phyloP scores from a whole-genome alignment of 1,140 invertebrate genomes.

The Globodera rostochiensis region DNA sequence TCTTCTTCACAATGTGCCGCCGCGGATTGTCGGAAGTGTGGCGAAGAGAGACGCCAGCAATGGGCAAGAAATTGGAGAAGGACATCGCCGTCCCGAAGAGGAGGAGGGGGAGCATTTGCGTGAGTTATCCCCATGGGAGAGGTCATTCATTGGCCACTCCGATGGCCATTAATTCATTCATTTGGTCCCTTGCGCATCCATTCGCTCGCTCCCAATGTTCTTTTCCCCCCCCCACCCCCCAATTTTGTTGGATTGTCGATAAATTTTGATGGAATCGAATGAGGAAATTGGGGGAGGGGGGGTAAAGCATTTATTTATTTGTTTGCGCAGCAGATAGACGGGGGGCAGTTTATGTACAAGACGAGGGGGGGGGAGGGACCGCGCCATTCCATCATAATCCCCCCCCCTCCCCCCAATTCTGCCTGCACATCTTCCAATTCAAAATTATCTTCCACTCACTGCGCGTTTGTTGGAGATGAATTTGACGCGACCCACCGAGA shows the following conservation, averaged over 20 bases:
- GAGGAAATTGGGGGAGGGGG: neutral
- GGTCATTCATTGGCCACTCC: too few species aligned
- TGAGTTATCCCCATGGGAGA: too few species aligned
- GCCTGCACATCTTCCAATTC: neutral
- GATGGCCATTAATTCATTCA: too few species aligned
- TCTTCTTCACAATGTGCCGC: neutral
- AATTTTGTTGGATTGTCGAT: neutral
- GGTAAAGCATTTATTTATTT: neutral
- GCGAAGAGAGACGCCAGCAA: neutral
- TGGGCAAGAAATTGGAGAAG: neutral
- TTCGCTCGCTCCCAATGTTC: too few species aligned
- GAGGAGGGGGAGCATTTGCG: neutral
- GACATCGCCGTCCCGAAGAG: neutral
- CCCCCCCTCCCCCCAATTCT: neutral
- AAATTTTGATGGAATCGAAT: neutral
- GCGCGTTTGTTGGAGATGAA: neutral
- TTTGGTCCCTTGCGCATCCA: too few species aligned
- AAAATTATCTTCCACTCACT: neutral
- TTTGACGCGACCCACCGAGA: neutral
- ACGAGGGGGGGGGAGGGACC: neutral
- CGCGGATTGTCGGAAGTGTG: neutral
- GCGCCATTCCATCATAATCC: neutral
- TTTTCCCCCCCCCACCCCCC: too few species aligned
- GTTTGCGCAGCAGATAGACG: slow-evolving; percentile 1
- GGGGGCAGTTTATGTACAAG: neutral